phyloP scores from a whole-genome alignment of 2,113 vertebrate genomes.

The Nothoprocta pentlandii region DNA sequence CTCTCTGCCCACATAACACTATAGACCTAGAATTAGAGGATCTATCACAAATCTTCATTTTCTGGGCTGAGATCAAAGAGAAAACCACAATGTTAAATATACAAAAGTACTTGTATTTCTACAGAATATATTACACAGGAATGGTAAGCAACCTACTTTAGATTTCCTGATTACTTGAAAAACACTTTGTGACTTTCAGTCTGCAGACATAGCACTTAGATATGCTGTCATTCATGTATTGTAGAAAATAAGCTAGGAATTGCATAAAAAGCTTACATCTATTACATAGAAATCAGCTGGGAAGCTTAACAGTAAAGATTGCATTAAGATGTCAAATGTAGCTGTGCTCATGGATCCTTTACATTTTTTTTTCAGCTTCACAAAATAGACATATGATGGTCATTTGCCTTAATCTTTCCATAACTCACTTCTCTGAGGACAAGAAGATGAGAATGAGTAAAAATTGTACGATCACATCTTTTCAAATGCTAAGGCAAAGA shows the following conservation, averaged over 20 bases:
- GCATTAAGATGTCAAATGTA: conserved; percentile 48
- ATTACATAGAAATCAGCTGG: conserved; percentile 12
- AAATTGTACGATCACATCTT: not conserved
- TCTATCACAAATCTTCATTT: no score
- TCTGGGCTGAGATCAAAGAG: conserved; percentile 43
- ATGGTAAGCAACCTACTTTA: conserved; percentile 60
- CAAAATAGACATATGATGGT: not conserved
- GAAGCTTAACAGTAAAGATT: conserved; percentile 1
- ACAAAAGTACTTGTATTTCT: conserved; percentile 59
- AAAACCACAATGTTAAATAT: conserved; percentile 58
- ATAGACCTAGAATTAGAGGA: no score
- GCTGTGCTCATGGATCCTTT: not conserved
- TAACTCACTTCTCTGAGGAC: not conserved
- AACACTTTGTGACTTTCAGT: conserved; percentile 44
- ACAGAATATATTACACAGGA: conserved; percentile 45
- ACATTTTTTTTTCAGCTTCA: not conserved
- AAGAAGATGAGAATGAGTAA: not conserved
- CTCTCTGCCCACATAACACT: no score
- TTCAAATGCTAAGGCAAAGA: not conserved
- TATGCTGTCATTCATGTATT: conserved; percentile 59
- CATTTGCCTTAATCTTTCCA: not conserved
- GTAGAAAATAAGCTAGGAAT: conserved; percentile 39
- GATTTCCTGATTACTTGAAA: conserved; percentile 69
- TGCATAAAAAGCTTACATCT: conserved; percentile 38
- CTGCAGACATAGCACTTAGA: conserved; percentile 43